Conservation (phyloP, 2,113 vertebrate genomes). For the Pelvicachromis taeniatus region DNA sequence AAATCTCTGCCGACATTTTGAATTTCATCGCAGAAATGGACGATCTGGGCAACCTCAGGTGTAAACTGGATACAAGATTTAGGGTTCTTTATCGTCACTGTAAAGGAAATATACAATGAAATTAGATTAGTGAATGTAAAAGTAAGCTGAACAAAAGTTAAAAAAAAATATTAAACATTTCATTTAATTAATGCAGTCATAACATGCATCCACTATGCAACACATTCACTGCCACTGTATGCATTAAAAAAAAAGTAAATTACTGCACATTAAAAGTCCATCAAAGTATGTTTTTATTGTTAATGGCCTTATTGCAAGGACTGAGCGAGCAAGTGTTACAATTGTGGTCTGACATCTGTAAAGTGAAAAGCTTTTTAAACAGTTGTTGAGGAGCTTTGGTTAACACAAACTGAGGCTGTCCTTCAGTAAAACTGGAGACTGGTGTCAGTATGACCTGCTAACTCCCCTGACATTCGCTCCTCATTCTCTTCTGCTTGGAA, state of each 20-base stretch:
- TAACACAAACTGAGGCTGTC: neutral
- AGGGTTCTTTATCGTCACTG: neutral
- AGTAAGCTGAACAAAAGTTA: neutral
- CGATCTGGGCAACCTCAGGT: neutral
- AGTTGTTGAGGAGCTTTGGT: neutral
- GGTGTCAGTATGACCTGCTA: neutral
- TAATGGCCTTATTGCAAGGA: neutral
- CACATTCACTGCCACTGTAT: neutral
- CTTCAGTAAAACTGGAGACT: neutral
- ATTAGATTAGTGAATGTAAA: neutral
- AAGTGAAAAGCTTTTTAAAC: neutral
- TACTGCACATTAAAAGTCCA: neutral
- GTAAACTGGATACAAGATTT: neutral
- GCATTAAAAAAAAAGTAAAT: neutral
- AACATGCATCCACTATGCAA: neutral
- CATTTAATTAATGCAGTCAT: neutral
- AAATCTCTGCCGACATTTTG: neutral
- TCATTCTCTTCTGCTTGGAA: slow-evolving; percentile 38
- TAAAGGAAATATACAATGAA: neutral
- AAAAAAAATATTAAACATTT: neutral
- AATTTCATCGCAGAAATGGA: neutral
- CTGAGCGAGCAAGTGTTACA: neutral
- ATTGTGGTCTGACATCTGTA: neutral
- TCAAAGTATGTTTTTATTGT: neutral
- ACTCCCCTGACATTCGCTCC: slow-evolving; percentile 22